Base-by-base conservation (phyloP, 2,888 invertebrate genomes). In the Conomelus anceps region DNA sequence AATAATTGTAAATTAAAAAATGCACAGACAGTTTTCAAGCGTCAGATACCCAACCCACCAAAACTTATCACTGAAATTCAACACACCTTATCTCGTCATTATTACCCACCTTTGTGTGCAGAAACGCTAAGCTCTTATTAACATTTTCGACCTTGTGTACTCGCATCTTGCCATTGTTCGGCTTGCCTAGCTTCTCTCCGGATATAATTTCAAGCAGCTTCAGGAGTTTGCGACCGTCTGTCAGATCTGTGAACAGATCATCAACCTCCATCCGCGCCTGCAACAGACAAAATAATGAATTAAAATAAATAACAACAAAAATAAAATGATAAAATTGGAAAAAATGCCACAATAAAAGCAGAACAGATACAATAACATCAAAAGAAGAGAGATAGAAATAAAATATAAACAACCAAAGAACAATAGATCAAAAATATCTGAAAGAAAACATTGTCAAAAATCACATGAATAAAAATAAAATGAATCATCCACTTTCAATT, bases 121-220 rank as follows among this genome's bases (percentile, higher is more conserved):
- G 94, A 94, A 99, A 99, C 92, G 98, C 98, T 93, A 99, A 95
- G 93, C 98, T 98, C 94, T 98, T 98, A 95, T 99, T 99, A 93
- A 99, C 98, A 94, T 99, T 99, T 94, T 99, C 99, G 90, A 99
- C 98, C 95, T 99, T 99, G 95, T 99, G 99, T 88, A 99, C 99
- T 91, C 99, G 95, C 91, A 91, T 91, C 87, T 91, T 91, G n/a
- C 91, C 91, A 88, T 96, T 97, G 95, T 99, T 99, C 92, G 99
- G 99, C 92, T 98, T 96, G 91, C 98, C 99, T 92, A 99, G 95
- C 92, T 98, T 98, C 94, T 99, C 99, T 84, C 99, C 99, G 91
- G 99, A 99, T 94, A 99, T 99, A 93, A 99, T 99, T 95, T 99
- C 99, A 93, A 99, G 95, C 91, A 99, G 96, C 94, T 98, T 98